Evolutionary conservation across 1,140 invertebrate genomes (phyloP).

Genomic region (Cydia fagiglandana): DNA sequence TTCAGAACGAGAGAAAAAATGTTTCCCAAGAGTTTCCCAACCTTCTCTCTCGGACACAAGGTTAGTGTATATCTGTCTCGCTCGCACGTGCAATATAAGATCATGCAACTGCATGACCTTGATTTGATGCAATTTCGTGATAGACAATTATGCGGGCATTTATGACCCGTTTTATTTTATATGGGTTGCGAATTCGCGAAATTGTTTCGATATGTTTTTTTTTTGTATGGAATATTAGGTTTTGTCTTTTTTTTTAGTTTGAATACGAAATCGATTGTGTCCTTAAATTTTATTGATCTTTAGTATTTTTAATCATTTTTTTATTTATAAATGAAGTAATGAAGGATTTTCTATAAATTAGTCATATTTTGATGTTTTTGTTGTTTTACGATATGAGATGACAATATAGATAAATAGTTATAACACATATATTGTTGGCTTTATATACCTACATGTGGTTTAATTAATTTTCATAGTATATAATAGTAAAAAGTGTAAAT

Average conservation of each 20-base stretch:
- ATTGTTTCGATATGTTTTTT: background rate
- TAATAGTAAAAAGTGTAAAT: no score
- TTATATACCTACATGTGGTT: no score
- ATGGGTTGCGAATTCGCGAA: background rate
- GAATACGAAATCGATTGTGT: no score
- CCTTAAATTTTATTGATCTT: no score
- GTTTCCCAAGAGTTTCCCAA: conserved; percentile 77
- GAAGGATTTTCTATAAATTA: no score
- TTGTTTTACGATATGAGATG: no score
- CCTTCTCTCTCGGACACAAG: conserved; percentile 67
- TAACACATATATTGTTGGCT: no score
- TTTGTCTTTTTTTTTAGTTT: background rate
- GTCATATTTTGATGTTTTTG: no score
- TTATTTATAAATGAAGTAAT: no score
- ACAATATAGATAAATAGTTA: no score
- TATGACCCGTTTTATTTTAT: conserved; percentile 43
- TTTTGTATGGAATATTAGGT: background rate
- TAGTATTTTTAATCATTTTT: no score
- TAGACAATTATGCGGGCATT: conserved; percentile 75
- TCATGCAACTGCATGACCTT: conserved; percentile 75
- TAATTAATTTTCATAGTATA: no score
- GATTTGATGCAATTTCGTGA: conserved; percentile 76
- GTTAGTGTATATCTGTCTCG: conserved; percentile 56
- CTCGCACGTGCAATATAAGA: conserved; percentile 73
- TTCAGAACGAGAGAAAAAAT: conserved; percentile 75